phyloP scores from a whole-genome alignment of 2,888 invertebrate species.

The Rhopalosiphum nymphaeae region DNA sequence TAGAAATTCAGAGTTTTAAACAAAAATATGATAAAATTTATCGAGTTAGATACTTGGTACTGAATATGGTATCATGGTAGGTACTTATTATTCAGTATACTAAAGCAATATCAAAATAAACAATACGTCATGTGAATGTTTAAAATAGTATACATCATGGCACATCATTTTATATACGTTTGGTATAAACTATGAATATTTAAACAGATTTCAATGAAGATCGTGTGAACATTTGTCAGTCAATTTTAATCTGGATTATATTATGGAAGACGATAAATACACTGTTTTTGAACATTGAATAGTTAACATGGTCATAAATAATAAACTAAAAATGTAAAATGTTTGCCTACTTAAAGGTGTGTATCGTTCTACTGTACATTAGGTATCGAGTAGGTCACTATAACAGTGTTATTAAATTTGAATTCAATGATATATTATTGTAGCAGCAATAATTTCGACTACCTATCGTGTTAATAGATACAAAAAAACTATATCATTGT shows the following conservation, averaged over 20 bases:
- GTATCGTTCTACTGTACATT: too few species aligned
- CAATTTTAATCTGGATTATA: constrained; percentile 9
- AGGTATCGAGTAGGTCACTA: too few species aligned
- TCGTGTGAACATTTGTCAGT: constrained; percentile 9
- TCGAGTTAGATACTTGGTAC: neutral
- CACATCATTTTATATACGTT: neutral
- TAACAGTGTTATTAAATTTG: too few species aligned
- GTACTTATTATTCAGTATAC: constrained; percentile 5
- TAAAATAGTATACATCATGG: constrained; percentile 5
- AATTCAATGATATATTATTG: too few species aligned
- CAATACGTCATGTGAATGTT: neutral
- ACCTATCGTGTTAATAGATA: too few species aligned
- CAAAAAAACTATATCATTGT: too few species aligned
- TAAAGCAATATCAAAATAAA: neutral
- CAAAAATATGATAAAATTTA: neutral
- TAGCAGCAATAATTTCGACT: too few species aligned
- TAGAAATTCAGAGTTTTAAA: neutral
- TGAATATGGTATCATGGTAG: neutral
- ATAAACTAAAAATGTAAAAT: neutral
- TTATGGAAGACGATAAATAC: neutral
- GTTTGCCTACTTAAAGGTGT: too few species aligned
- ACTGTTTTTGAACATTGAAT: neutral
- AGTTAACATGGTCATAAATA: neutral
- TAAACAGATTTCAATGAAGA: neutral
- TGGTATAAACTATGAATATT: constrained; percentile 2